Evolutionary conservation across 2,888 invertebrate genomes (phyloP), one percentile per base, ranked within the genome.

Genomic region (Patella depressa): DNA sequence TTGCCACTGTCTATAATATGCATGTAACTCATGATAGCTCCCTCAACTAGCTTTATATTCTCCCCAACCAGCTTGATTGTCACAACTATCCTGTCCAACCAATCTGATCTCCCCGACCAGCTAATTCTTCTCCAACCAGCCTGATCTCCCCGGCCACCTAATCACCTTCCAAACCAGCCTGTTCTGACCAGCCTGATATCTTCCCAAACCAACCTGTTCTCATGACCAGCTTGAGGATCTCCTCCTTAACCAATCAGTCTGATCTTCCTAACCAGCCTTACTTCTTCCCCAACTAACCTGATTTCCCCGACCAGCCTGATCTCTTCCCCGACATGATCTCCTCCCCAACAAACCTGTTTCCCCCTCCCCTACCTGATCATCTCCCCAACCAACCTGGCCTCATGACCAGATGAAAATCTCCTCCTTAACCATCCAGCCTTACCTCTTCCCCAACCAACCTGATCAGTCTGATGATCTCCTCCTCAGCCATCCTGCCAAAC

Each of bases 371-470:
- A 72, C 77, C 76, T 78, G 78, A 24, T 75, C 79, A 77, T 9
- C 79, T 79, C 12, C 81, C 76, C 15, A 81, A 80, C 29, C 29
- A 29, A 29, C 29, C 29, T 29, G 29, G 2, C 3, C 3, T 29
- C 29, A 2, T 24, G 24, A 24, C 24, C 24, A 24, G 24, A 24
- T 24, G 24, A 24, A 0, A 24, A 24, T 24, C 24, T 24, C 24
- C 24, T 24, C 24, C 24, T 24, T 1, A 24, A 24, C 29, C 82
- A 79, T 3, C n/a, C 19, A 15, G 1, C 7, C 17, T 17, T 14
- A 34, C 80, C 81, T 29, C 76, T 79, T 75, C 75, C 75, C 74
- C 78, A 78, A 72, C 74, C 57, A 72, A 57, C 59, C 24, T 1
- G 45, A 53, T 54, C 73, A 55, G 45, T 53, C 5, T 53, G 53